Conservation (phyloP, 2,113 vertebrate genomes). For the Anolis sagrei region DNA sequence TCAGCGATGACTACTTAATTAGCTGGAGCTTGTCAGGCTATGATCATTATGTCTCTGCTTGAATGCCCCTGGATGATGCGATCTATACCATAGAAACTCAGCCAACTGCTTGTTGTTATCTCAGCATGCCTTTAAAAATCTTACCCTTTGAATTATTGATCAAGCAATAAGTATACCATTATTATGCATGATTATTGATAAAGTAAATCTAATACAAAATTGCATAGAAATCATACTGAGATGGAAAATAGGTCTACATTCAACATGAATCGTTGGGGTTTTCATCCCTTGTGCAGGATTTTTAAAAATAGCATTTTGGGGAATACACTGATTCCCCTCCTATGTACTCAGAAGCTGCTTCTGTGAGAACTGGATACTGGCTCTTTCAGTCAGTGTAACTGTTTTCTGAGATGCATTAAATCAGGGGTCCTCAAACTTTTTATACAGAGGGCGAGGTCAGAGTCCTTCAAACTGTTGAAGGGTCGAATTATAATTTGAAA, state of each 20-base stretch:
- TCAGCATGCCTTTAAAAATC: neutral
- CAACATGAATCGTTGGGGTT: no score
- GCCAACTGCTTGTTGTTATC: constrained; percentile 47
- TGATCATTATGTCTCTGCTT: constrained; percentile 64
- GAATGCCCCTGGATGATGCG: constrained; percentile 62
- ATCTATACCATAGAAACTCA: constrained; percentile 73
- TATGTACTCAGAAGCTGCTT: no score
- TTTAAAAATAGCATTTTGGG: no score
- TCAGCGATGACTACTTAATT: constrained; percentile 80
- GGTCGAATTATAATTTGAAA: no score
- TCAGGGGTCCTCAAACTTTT: no score
- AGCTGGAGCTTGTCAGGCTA: constrained; percentile 66
- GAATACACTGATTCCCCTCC: no score
- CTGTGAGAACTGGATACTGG: no score
- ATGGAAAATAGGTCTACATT: neutral
- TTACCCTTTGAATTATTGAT: constrained; percentile 16
- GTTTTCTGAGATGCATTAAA: neutral
- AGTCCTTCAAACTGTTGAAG: no score
- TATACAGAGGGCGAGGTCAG: no score
- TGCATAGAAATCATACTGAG: neutral
- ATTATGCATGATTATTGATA: neutral
- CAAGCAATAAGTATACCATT: neutral
- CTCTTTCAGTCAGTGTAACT: neutral
- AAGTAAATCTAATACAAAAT: neutral
- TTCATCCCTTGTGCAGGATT: no score